Evolutionary conservation across 2,888 invertebrate genomes (phyloP).

Genomic region (Cotesia congregata): DNA sequence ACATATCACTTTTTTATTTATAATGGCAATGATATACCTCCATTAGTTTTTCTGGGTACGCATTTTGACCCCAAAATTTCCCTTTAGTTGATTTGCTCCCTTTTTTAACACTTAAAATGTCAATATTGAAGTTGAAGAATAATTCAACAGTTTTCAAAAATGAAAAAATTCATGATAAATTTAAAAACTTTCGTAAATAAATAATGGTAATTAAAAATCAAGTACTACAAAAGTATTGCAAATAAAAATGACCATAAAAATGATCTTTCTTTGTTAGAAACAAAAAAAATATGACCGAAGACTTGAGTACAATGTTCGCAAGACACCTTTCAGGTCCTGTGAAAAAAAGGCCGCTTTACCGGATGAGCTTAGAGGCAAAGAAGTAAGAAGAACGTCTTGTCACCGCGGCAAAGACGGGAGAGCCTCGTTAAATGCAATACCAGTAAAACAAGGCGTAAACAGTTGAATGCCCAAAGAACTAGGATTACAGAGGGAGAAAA

Average conservation of each 20-base stretch:
- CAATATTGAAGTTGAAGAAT: too few relatives aligned
- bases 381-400: constrained; percentile 8
- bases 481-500: constrained; percentile 38
- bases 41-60: too few relatives aligned
- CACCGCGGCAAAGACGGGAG: constrained; percentile 32
- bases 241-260: not conserved
- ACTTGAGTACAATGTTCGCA: constrained; percentile 10
- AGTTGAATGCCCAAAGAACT: constrained; percentile 50
- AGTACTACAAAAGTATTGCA: not conserved
- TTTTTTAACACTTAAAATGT: too few relatives aligned
- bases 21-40: too few relatives aligned
- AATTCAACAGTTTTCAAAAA: not conserved
- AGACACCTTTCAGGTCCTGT: constrained; percentile 14
- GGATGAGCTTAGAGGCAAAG: constrained; percentile 23
- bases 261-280: not conserved
- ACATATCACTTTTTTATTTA: too few relatives aligned
- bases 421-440: constrained; percentile 66
- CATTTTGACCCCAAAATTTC: too few relatives aligned
- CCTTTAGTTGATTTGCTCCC: too few relatives aligned
- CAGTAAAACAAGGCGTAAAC: constrained; percentile 66
- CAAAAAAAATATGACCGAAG: constrained; percentile 9
- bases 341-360: constrained; percentile 7
- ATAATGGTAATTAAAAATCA: not conserved
- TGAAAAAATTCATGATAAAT: not conserved
- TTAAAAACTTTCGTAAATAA: not conserved